Evolutionary conservation across 1,140 invertebrate genomes (phyloP).

Genomic region (Drosophila repletoides): DNA sequence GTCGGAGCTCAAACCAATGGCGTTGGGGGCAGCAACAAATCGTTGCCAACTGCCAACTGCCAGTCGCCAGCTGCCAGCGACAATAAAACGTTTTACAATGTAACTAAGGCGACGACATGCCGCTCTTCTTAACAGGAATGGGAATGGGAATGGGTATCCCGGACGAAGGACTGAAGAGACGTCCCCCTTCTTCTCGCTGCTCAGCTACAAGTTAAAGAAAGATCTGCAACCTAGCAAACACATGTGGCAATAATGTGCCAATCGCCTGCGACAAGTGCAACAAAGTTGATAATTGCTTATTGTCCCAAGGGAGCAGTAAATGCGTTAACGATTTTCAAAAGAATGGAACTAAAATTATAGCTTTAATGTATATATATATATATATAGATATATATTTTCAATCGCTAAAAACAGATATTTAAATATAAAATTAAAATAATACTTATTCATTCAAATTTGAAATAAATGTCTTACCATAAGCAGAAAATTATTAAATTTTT

Average conservation of each 20-base stretch:
- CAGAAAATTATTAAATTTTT: too few relatives aligned
- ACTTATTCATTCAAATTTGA: too few relatives aligned
- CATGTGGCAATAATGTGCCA: constrained; percentile 70
- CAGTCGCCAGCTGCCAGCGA: constrained; percentile 68
- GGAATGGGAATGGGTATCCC: too few relatives aligned
- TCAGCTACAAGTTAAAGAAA: too few relatives aligned
- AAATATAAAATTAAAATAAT: too few relatives aligned
- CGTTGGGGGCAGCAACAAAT: constrained; percentile 56
- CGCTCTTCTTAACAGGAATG: constrained; percentile 1
- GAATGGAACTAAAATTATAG: neutral
- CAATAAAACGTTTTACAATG: constrained; percentile 80
- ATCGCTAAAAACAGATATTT: too few relatives aligned
- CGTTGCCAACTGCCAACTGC: constrained; percentile 69
- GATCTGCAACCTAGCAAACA: too few relatives aligned
- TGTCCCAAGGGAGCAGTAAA: too few relatives aligned
- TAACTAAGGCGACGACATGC: constrained; percentile 69
- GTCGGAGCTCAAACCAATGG: constrained; percentile 20
- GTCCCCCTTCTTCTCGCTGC: neutral
- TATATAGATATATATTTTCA: neutral
- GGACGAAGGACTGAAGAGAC: neutral
- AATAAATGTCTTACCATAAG: too few relatives aligned
- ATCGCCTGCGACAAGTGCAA: constrained; percentile 43
- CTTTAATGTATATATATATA: neutral
- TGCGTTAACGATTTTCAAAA: neutral
- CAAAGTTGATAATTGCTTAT: constrained; percentile 76